These are phyloP conservation scores for Archocentrus centrarchus DNA, from an alignment of 2,113 vertebrate species.

Conservation along the genomic window DNA sequence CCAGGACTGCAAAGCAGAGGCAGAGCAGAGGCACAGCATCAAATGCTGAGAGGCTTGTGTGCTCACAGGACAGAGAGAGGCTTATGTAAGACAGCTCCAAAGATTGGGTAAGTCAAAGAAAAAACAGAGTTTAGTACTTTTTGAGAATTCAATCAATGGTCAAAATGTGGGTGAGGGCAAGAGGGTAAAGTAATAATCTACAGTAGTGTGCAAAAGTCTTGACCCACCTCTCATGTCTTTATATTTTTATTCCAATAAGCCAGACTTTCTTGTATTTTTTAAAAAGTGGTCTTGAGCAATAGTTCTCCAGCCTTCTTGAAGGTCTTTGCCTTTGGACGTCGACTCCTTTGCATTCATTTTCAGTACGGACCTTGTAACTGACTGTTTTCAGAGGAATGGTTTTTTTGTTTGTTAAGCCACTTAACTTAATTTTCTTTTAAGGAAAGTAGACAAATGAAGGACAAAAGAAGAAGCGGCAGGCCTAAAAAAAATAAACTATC, in stretches of 20 bases:
- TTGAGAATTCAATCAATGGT: conserved; percentile 25
- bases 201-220: neutral
- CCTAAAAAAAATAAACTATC: neutral
- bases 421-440: neutral
- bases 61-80: conserved; percentile 19
- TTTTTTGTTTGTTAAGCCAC: neutral
- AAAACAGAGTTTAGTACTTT: conserved; percentile 30
- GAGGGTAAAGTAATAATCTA: neutral
- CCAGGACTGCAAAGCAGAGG: conserved; percentile 25
- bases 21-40: conserved; percentile 43
- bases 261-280: neutral
- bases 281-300: neutral
- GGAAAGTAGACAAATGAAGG: neutral
- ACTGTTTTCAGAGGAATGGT: neutral
- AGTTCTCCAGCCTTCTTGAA: neutral
- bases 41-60: conserved; percentile 47
- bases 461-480: neutral
- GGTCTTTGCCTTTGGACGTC: neutral
- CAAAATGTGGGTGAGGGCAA: neutral
- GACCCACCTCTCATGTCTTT: neutral
- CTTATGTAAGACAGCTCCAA: conserved; percentile 42
- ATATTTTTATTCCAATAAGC: neutral
- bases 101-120: conserved; percentile 35
- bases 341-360: neutral
- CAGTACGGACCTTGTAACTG: neutral